Evolutionary conservation across 2,888 invertebrate genomes (phyloP), one percentile per base, ranked within the genome.

Genomic region (Calameuta idolon): DNA sequence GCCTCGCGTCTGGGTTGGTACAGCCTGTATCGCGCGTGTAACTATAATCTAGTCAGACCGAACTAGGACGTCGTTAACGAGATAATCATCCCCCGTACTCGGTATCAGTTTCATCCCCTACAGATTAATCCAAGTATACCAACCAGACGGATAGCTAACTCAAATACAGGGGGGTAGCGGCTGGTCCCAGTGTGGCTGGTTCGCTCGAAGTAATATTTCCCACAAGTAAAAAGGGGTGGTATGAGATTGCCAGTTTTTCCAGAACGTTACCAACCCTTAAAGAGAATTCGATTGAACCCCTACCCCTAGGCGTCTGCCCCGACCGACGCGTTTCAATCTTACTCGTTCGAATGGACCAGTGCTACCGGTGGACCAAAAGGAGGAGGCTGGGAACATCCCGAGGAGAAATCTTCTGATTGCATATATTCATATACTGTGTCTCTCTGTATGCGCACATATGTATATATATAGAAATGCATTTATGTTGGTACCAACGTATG

Each of bases 31-130:
- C 55, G 23, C 23, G 23, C 23, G 23, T 55, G 23, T 55, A 55
- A 55, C 55, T 55, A 23, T 55, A 23, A 55, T 23, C 23, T 40
- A 40, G 40, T 15, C 23, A 55, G 55, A 55, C 55, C 55, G 55
- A 71, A 71, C 71, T 71, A 71, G 74, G 74, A 74, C 74, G 30
- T 35, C 74, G 74, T 37, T 74, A 74, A 74, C 74, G 74, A 74
- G 74, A 74, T 35, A 30, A 34, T 35, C 34, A 37, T 35, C 74
- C 30, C 34, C 30, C 35, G 74, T 35, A 23, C 15, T n/a, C 74
- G 37, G 74, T 35, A 34, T 74, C 74, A 34, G 37, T 74, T 74
- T 34, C 74, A 34, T 34, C 33, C 74, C 37, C 37, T 35, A 34
- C 9, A 71, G 71, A 55, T 55, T 55, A 55, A 55, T 55, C 55